Percentiles rank a stretch among this genome's conserved stretches.
phyloP scores from a whole-genome alignment of 2,113 vertebrate species.

The Sula dactylatra region DNA sequence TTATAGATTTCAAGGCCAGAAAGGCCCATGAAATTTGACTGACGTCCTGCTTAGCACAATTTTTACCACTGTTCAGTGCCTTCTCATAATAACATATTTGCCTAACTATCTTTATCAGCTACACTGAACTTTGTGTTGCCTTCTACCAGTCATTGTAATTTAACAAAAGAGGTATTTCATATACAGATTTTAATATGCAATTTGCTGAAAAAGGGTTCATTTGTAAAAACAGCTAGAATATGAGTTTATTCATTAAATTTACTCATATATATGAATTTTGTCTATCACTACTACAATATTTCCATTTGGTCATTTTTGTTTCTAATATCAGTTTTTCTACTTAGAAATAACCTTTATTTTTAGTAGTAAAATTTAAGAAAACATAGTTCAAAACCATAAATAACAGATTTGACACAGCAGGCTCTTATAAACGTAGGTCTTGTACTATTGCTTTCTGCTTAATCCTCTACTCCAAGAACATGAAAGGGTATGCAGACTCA shows the following conservation, averaged over 20 bases:
- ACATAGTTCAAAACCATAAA: neutral
- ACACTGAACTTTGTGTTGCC: conserved; percentile 28
- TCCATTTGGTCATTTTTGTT: neutral
- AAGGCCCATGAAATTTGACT: neutral
- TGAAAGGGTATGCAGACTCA: neutral
- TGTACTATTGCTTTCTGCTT: neutral
- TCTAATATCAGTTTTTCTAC: neutral
- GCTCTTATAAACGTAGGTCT: neutral
- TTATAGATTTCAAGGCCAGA: neutral
- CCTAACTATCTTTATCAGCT: conserved; percentile 51
- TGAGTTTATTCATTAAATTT: neutral
- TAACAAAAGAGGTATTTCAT: conserved; percentile 12
- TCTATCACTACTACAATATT: neutral
- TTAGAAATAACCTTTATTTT: neutral
- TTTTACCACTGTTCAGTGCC: conserved; percentile 15
- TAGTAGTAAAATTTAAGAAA: neutral
- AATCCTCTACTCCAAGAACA: neutral
- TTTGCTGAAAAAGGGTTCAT: neutral
- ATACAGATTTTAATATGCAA: neutral
- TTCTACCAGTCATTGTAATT: conserved; percentile 27
- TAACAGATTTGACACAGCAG: neutral
- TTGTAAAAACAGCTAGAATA: neutral
- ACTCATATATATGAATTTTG: neutral
- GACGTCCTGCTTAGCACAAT: conserved; percentile 7
- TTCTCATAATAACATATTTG: conserved; percentile 47